A percentile compares a stretch with the other conserved stretches of the same genome.
Evolutionary conservation across 2,888 invertebrate species (phyloP).

Genomic region (Tetragonisca angustula): DNA sequence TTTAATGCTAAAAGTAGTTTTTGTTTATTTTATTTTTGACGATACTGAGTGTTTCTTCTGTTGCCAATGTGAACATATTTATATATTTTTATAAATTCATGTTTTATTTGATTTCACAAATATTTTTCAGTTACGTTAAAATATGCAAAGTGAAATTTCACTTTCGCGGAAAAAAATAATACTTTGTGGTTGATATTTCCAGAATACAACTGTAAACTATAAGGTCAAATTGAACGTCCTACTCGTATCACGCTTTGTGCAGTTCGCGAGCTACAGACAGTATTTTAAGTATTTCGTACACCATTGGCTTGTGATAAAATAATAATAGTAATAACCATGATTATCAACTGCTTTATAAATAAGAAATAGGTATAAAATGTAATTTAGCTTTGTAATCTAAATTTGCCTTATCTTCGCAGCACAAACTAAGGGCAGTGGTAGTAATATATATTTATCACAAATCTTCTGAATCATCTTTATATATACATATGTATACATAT

Average conservation of each 20-base stretch:
- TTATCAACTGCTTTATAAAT: slow-evolving; percentile 67
- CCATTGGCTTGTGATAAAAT: slow-evolving; percentile 77
- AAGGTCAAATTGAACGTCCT: slow-evolving; percentile 71
- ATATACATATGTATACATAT: slow-evolving; percentile 22
- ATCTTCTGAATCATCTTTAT: slow-evolving; percentile 48
- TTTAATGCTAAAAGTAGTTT: slow-evolving; percentile 47
- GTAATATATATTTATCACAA: slow-evolving; percentile 49
- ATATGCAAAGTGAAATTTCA: slow-evolving; percentile 3
- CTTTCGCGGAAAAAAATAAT: slow-evolving; percentile 53
- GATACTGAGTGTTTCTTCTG: slow-evolving; percentile 20
- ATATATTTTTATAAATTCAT: neutral
- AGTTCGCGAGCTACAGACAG: slow-evolving; percentile 71
- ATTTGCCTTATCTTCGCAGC: slow-evolving; percentile 75
- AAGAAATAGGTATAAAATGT: slow-evolving; percentile 66
- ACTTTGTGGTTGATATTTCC: slow-evolving; percentile 63
- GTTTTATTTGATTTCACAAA: slow-evolving; percentile 9
- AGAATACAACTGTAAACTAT: slow-evolving; percentile 63
- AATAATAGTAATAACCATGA: slow-evolving; percentile 61
- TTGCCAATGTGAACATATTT: slow-evolving; percentile 45
- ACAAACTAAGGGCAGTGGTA: slow-evolving; percentile 66
- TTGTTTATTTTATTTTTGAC: slow-evolving; percentile 28
- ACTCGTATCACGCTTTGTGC: slow-evolving; percentile 69
- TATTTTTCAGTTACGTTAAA: slow-evolving; percentile 34
- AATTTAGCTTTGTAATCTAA: slow-evolving; percentile 72
- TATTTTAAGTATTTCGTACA: slow-evolving; percentile 77